These are phyloP conservation scores for Petroica traversi DNA, from an alignment of 2,113 vertebrate genomes.

Conservation along the genomic window DNA sequence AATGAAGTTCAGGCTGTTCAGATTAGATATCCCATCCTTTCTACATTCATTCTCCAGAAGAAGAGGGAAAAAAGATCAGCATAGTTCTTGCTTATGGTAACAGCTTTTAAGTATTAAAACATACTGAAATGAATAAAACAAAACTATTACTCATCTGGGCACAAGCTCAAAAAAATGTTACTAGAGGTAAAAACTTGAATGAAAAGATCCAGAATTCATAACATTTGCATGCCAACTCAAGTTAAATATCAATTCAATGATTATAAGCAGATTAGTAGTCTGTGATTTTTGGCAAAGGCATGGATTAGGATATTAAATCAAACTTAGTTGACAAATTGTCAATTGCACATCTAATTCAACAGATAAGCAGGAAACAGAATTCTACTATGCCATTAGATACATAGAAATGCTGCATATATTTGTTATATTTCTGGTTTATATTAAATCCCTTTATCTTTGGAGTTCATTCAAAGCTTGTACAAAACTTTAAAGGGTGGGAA, in stretches of 20 bases:
- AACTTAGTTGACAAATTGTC: not conserved
- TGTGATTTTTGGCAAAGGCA: not conserved
- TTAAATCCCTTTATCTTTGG: not conserved
- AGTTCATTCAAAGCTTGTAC: not conserved
- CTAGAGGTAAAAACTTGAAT: not conserved
- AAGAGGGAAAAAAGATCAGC: not conserved
- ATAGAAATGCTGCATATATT: not conserved
- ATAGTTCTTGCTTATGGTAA: not conserved
- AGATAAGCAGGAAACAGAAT: not conserved
- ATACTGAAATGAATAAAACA: not conserved
- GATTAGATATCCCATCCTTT: not conserved
- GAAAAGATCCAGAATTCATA: not conserved
- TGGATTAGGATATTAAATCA: not conserved
- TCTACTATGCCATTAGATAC: not conserved
- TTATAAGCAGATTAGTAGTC: not conserved
- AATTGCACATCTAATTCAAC: not conserved
- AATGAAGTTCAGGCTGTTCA: not conserved
- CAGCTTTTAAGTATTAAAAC: slow-evolving; percentile 1
- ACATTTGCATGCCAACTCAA: not conserved
- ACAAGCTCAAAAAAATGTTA: not conserved
- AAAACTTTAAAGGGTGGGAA: not conserved
- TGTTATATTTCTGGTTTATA: not conserved
- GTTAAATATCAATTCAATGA: not conserved
- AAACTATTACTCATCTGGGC: not conserved
- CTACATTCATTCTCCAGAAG: not conserved